These are phyloP conservation scores for Pararge aegeria DNA, from an alignment of 1,140 invertebrate species.

Conservation along the genomic window DNA sequence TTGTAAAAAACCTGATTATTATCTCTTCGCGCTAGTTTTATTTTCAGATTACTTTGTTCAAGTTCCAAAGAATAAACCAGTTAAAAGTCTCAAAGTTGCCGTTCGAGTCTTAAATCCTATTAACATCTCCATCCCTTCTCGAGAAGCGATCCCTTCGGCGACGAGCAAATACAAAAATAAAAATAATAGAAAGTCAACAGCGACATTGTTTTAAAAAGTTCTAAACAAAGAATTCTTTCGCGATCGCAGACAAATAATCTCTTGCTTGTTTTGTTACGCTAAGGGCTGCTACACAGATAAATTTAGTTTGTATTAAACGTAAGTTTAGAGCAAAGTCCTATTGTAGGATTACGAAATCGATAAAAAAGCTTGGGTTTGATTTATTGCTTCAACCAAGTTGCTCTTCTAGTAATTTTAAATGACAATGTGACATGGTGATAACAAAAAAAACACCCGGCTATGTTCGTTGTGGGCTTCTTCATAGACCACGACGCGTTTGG, in stretches of 20 bases:
- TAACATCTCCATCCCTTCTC: neutral
- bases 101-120: neutral
- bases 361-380: neutral
- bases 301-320: too few relatives aligned
- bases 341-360: too few relatives aligned
- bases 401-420: too few relatives aligned
- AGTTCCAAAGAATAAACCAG: conserved; percentile 1
- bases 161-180: neutral
- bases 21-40: too few relatives aligned
- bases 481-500: too few relatives aligned
- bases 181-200: conserved; percentile 1
- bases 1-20: too few relatives aligned
- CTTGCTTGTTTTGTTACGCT: neutral
- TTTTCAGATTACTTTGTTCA: too few relatives aligned
- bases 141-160: neutral
- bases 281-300: neutral
- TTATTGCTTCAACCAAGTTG: too few relatives aligned
- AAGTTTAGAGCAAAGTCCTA: too few relatives aligned
- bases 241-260: conserved; percentile 8
- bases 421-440: too few relatives aligned
- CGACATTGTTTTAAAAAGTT: conserved; percentile 8
- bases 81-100: neutral
- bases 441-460: too few relatives aligned
- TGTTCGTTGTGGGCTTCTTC: too few relatives aligned
- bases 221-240: conserved; percentile 11